Percentiles rank a stretch among this genome's conserved stretches.
phyloP scores from a whole-genome alignment of 2,888 invertebrate genomes.

The Fragum sueziense region DNA sequence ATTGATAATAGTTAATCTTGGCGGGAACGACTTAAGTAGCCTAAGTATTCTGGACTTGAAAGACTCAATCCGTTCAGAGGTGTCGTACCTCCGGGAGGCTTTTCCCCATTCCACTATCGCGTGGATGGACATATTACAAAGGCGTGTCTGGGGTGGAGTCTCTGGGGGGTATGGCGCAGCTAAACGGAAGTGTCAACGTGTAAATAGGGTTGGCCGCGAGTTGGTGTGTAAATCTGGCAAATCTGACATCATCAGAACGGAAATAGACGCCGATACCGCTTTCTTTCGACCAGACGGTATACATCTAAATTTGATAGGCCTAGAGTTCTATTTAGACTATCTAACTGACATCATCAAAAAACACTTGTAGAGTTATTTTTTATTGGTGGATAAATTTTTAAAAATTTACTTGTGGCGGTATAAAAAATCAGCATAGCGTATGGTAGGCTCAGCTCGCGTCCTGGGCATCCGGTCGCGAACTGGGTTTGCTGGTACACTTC shows the following conservation, averaged over 20 bases:
- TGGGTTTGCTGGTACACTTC: too few relatives aligned
- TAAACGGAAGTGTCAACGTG: too few relatives aligned
- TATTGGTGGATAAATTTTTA: too few relatives aligned
- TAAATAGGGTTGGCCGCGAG: not conserved
- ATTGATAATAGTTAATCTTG: not conserved
- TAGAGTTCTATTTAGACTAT: slow-evolving; percentile 31
- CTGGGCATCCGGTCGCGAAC: too few relatives aligned
- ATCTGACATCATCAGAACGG: not conserved
- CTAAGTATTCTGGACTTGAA: not conserved
- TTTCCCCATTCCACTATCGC: slow-evolving; percentile 1
- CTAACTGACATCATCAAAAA: not conserved
- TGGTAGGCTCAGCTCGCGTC: too few relatives aligned
- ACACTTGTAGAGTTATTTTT: too few relatives aligned
- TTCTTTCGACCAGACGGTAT: slow-evolving; percentile 23
- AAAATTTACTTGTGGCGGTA: too few relatives aligned
- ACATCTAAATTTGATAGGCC: slow-evolving; percentile 30
- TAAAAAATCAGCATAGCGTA: too few relatives aligned
- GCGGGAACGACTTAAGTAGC: slow-evolving; percentile 9
- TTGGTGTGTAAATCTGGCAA: not conserved
- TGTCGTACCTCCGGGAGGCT: not conserved
- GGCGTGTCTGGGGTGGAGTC: too few relatives aligned
- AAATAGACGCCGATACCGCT: slow-evolving; percentile 9
- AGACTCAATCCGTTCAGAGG: not conserved
- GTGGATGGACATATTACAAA: slow-evolving; percentile 17
- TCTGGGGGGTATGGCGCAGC: too few relatives aligned